These are phyloP conservation scores for Zingel zingel DNA, from an alignment of 2,113 vertebrate species.

Conservation along the genomic window DNA sequence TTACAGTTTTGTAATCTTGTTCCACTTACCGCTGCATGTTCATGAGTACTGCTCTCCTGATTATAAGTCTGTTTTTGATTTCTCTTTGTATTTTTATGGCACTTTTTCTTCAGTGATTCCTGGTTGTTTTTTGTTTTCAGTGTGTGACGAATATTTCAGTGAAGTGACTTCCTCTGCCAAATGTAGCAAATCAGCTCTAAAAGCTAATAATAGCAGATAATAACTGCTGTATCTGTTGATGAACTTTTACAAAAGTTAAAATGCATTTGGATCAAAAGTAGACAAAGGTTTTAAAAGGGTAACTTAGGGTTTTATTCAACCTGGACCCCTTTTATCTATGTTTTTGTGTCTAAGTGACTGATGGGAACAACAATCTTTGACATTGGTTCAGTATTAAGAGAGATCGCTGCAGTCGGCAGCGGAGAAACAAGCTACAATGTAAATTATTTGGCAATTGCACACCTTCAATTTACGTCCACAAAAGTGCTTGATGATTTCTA, in stretches of 20 bases:
- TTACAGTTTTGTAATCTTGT: not conserved
- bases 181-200: not conserved
- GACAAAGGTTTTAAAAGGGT: too few relatives aligned
- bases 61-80: slow-evolving; percentile 2
- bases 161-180: not conserved
- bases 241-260: not conserved
- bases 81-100: not conserved
- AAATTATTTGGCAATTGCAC: too few relatives aligned
- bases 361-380: too few relatives aligned
- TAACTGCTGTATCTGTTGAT: not conserved
- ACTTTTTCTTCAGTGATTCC: not conserved
- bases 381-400: too few relatives aligned
- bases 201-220: not conserved
- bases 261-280: not conserved
- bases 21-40: not conserved
- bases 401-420: too few relatives aligned
- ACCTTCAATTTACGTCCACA: too few relatives aligned
- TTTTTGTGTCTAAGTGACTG: too few relatives aligned
- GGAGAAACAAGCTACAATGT: too few relatives aligned
- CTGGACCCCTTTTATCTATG: too few relatives aligned
- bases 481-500: too few relatives aligned
- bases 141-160: not conserved
- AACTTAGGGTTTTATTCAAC: too few relatives aligned
- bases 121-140: not conserved
- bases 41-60: not conserved